Evolutionary conservation across 2,113 vertebrate genomes (phyloP), one percentile per base, ranked within the genome.

Genomic region (Leucoraja erinaceus): DNA sequence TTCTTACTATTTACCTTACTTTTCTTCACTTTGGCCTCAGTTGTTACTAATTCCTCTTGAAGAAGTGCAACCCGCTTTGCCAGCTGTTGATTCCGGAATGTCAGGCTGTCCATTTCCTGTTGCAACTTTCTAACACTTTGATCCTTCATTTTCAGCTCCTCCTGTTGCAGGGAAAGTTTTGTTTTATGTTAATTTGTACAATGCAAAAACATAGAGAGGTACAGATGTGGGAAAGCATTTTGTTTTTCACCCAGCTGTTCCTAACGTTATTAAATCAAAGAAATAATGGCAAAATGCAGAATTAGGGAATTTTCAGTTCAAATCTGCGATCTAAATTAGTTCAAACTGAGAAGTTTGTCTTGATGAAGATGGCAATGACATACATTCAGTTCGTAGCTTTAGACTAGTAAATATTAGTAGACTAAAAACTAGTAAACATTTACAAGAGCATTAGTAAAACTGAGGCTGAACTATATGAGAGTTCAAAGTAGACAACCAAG

Each of bases 31-130:
- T 96, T 97, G 74, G 96, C 93, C 95, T 99, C 98, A 94, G 96
- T 97, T 1, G 96, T 93, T 14, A 96, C 95, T 66, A 99, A 96
- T 93, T 99, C 98, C 93, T 98, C 98, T 91, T 99, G 99, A 92
- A 99, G 97, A 0, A 99, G 96, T 94, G 99, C 98, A 94, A 99
- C 99, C 18, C 99, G 96, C 95, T 98, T 99, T 94, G 98, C 97
- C 94, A 99, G 96, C 2, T 99, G 99, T 93, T 99, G 98, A 95
- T 99, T 99, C 94, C 99, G 96, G 95, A 99, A 99, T 79, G 96
- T 99, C 94, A 99, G 95, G 63, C 98, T 99, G 95, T 99, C 99
- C 98, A 99, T 99, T 96, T 99, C 99, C 95, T 99, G 99, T 94
- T 99, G 98, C 92, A 98, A 95, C 94, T 98, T 99, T 93, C 99